These are phyloP conservation scores for Rotaria magnacalcarata DNA, from an alignment of 2,888 invertebrate genomes.

Conservation along the genomic window DNA sequence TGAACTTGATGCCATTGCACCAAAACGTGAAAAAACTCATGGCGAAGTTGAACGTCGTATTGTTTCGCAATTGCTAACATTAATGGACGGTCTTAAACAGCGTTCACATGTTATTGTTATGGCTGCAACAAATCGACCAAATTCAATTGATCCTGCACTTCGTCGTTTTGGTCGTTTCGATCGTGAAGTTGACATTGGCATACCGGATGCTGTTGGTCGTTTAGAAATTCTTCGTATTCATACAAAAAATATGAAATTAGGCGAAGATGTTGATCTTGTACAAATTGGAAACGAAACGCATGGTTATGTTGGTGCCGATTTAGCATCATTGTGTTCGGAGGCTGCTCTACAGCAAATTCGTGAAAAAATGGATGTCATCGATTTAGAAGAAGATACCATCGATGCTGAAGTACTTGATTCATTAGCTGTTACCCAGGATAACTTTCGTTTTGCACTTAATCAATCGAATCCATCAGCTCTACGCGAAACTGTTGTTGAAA, in stretches of 20 bases:
- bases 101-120: slow-evolving; percentile 90
- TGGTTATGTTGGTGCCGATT: slow-evolving; percentile 96
- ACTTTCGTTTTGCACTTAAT: slow-evolving; percentile 90
- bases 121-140: slow-evolving; percentile 98
- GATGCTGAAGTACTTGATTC: slow-evolving; percentile 96
- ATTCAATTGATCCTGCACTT: slow-evolving; percentile 93
- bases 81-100: slow-evolving; percentile 99
- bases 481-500: slow-evolving; percentile 96
- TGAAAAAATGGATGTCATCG: slow-evolving; percentile 99
- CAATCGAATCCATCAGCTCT: slow-evolving; percentile 97
- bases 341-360: slow-evolving; percentile 97
- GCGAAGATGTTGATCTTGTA: slow-evolving; percentile 95
- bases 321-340: slow-evolving; percentile 96
- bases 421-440: slow-evolving; percentile 95
- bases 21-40: slow-evolving; percentile 98
- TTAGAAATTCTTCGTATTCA: slow-evolving; percentile 95
- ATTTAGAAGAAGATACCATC: slow-evolving; percentile 96
- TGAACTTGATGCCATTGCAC: slow-evolving; percentile 97
- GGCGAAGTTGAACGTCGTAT: slow-evolving; percentile 94
- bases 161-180: slow-evolving; percentile 96
- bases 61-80: slow-evolving; percentile 89
- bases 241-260: slow-evolving; percentile 98
- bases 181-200: slow-evolving; percentile 98
- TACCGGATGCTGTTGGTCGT: slow-evolving; percentile 94
- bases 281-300: slow-evolving; percentile 90